Conservation (phyloP, 2,113 vertebrate genomes). For the Oostethus manadensis region DNA sequence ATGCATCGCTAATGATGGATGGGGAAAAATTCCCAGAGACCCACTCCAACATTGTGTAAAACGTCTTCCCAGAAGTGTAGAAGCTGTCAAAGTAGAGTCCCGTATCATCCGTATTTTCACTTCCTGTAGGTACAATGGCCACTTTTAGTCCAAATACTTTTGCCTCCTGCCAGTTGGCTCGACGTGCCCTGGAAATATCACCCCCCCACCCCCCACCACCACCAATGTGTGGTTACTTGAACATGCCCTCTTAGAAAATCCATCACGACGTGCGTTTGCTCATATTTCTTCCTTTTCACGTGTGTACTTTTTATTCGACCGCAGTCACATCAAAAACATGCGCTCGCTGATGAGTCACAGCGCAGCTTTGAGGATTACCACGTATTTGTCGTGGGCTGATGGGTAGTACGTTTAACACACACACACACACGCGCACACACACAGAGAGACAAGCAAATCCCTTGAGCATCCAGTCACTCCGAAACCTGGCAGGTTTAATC, state of each 20-base stretch:
- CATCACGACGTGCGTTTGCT: conserved; percentile 35
- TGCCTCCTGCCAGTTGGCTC: not conserved
- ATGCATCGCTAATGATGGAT: too few relatives aligned
- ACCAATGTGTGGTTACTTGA: conserved; percentile 12
- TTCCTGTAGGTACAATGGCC: too few relatives aligned
- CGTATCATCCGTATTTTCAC: too few relatives aligned
- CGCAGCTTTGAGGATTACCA: conserved; percentile 23
- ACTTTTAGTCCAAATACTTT: too few relatives aligned
- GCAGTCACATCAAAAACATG: conserved; percentile 26
- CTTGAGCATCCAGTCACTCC: conserved; percentile 16
- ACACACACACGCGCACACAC: too few relatives aligned
- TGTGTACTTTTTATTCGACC: conserved; percentile 48
- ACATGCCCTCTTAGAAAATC: conserved; percentile 48
- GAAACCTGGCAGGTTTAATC: conserved; percentile 29
- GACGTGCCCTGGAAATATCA: conserved; percentile 46
- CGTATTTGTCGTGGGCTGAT: conserved; percentile 19
- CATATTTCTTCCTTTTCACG: conserved; percentile 27
- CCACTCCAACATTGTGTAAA: too few relatives aligned
- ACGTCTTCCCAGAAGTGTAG: too few relatives aligned
- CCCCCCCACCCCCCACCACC: too few relatives aligned
- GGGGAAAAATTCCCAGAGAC: too few relatives aligned
- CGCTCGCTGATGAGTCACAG: conserved; percentile 23
- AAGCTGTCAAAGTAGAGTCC: too few relatives aligned
- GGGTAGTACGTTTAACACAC: not conserved
- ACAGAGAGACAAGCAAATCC: conserved; percentile 7